Evolutionary conservation across 2,797 vertebrate species (phyloP).

Genomic region (Smutsia gigantea): DNA sequence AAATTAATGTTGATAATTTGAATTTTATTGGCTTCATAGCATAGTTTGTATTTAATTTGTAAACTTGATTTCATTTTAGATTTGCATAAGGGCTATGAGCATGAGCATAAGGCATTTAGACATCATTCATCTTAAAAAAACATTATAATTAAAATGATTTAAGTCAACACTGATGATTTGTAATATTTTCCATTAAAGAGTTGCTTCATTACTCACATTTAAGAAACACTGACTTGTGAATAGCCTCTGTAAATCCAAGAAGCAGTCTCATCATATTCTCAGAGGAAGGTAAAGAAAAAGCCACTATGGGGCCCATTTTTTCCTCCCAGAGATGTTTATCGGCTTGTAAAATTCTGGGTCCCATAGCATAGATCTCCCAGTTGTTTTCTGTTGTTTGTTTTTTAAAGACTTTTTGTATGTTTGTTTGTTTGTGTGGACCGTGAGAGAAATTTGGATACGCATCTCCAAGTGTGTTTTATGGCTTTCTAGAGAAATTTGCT

Average conservation of each 20-base stretch:
- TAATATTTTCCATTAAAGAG: slow-evolving; percentile 4
- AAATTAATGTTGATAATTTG: slow-evolving; percentile 31
- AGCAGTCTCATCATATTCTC: background rate
- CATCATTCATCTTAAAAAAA: background rate
- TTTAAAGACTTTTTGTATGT: background rate
- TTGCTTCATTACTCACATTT: slow-evolving; percentile 44
- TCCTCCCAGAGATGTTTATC: background rate
- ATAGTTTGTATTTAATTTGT: slow-evolving; percentile 40
- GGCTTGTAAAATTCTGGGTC: slow-evolving; percentile 24
- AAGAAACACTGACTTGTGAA: slow-evolving; percentile 17
- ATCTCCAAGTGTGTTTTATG: background rate
- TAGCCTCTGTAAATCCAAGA: background rate
- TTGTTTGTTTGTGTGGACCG: slow-evolving; percentile 26
- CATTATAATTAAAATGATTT: slow-evolving; percentile 43
- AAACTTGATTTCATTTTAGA: slow-evolving; percentile 43
- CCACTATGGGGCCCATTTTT: background rate
- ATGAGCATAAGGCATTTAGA: background rate
- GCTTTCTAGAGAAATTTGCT: background rate
- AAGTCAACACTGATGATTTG: background rate
- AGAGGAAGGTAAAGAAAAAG: background rate
- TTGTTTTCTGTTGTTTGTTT: background rate
- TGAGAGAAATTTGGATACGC: background rate
- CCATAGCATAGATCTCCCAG: background rate
- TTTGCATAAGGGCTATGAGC: background rate
- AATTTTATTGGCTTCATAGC: background rate